These are phyloP conservation scores for Pantherophis alleghaniensis DNA, from an alignment of 2,797 vertebrate genomes.

Conservation along the genomic window DNA sequence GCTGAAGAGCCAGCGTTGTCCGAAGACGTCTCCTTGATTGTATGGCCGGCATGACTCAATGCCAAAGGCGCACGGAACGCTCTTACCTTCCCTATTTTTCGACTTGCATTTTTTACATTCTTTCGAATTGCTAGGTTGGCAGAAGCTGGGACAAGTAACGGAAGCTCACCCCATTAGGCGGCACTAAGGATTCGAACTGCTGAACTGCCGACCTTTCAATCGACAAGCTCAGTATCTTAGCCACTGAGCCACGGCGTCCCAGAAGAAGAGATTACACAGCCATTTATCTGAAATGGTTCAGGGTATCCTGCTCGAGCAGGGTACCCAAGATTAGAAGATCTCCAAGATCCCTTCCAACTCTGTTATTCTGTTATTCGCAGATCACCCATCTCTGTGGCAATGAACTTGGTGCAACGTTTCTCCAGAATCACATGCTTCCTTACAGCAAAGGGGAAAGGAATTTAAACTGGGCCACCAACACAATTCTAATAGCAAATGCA, in stretches of 20 bases:
- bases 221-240: too few relatives aligned
- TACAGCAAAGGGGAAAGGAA: background rate
- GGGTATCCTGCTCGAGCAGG: background rate
- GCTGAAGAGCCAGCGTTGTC: too few relatives aligned
- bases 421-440: background rate
- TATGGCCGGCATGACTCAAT: too few relatives aligned
- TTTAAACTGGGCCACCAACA: background rate
- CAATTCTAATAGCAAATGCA: background rate
- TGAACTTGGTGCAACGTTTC: background rate
- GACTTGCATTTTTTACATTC: too few relatives aligned
- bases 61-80: too few relatives aligned
- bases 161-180: too few relatives aligned
- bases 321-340: background rate
- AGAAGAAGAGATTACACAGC: background rate
- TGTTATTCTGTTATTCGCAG: background rate
- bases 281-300: background rate
- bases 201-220: too few relatives aligned
- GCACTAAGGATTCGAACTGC: too few relatives aligned
- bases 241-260: too few relatives aligned
- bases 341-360: background rate
- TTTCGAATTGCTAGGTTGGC: too few relatives aligned
- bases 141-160: too few relatives aligned
- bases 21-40: accelerated
- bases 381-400: background rate
- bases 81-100: too few relatives aligned